These are phyloP conservation scores for Argyrosomus regius DNA, from an alignment of 2,797 vertebrate species.

Conservation along the genomic window DNA sequence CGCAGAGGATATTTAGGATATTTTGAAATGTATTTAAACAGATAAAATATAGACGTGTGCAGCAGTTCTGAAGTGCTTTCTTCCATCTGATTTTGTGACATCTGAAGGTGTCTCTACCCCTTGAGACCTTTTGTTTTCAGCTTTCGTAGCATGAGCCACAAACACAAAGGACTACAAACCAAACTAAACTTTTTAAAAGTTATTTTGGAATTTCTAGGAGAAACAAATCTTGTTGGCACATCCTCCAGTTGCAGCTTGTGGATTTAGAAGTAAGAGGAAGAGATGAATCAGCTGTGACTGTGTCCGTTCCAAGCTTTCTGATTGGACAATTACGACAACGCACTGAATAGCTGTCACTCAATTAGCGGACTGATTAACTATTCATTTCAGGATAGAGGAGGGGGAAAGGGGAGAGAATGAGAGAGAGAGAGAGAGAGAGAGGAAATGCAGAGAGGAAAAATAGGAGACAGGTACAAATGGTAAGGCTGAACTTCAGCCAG, in stretches of 20 bases:
- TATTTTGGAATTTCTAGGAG: slow-evolving; percentile 57
- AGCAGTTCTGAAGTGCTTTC: slow-evolving; percentile 2
- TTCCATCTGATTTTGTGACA: slow-evolving; percentile 8
- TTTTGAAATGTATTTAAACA: slow-evolving; percentile 30
- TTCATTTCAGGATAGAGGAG: slow-evolving; percentile 81
- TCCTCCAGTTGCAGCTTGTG: slow-evolving; percentile 77
- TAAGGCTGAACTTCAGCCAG: slow-evolving; percentile 68
- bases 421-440: slow-evolving; percentile 20
- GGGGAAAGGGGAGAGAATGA: slow-evolving; percentile 28
- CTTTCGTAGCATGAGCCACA: slow-evolving; percentile 6
- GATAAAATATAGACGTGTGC: neutral
- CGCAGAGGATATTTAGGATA: slow-evolving; percentile 38
- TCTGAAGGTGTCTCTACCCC: neutral
- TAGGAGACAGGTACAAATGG: slow-evolving; percentile 68
- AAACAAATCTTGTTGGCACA: slow-evolving; percentile 74
- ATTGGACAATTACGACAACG: slow-evolving; percentile 88
- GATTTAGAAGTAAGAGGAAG: slow-evolving; percentile 75
- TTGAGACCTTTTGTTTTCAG: neutral
- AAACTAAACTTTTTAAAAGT: slow-evolving; percentile 66
- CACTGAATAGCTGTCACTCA: slow-evolving; percentile 85
- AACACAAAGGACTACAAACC: slow-evolving; percentile 27
- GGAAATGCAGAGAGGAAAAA: slow-evolving; percentile 34
- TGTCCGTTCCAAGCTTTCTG: slow-evolving; percentile 84
- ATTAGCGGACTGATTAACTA: slow-evolving; percentile 87
- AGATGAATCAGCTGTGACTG: slow-evolving; percentile 85